These are phyloP conservation scores for Egretta garzetta DNA, from an alignment of 2,113 vertebrate species.

Conservation along the genomic window DNA sequence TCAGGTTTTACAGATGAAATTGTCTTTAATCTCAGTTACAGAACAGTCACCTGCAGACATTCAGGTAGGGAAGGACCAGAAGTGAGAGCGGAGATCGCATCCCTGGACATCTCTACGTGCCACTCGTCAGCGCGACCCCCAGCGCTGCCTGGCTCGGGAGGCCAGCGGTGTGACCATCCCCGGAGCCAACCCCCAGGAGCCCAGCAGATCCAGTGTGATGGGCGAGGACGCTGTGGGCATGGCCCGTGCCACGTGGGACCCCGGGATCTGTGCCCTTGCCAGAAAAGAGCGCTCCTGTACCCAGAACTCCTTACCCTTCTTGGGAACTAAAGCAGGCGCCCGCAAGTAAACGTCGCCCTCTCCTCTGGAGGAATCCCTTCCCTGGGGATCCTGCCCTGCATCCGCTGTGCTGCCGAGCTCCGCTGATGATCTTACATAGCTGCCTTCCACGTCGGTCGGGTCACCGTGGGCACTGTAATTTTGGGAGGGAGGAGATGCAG, in stretches of 20 bases:
- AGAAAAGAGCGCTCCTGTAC: neutral
- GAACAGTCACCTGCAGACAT: neutral
- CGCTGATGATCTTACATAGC: rapidly evolving
- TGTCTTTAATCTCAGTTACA: neutral
- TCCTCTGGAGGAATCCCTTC: rapidly evolving
- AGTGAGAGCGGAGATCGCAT: rapidly evolving
- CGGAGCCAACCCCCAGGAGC: neutral
- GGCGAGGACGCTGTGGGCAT: neutral
- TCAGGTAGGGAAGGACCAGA: neutral
- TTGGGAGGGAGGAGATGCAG: neutral
- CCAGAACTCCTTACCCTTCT: neutral
- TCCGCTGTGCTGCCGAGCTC: neutral
- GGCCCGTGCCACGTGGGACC: neutral
- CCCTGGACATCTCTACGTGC: rapidly evolving
- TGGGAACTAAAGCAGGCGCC: neutral
- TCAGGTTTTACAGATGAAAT: neutral
- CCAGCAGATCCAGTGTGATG: rapidly evolving
- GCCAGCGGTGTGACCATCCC: rapidly evolving
- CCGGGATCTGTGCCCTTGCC: neutral
- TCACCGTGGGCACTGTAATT: rapidly evolving
- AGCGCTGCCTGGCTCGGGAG: rapidly evolving
- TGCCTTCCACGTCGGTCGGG: neutral
- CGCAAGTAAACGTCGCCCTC: neutral
- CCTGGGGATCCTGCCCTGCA: rapidly evolving
- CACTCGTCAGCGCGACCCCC: rapidly evolving